Percentiles rank a stretch among this genome's conserved stretches.
Evolutionary conservation across 2,797 vertebrate species (phyloP).

Genomic region (Platalea minor): DNA sequence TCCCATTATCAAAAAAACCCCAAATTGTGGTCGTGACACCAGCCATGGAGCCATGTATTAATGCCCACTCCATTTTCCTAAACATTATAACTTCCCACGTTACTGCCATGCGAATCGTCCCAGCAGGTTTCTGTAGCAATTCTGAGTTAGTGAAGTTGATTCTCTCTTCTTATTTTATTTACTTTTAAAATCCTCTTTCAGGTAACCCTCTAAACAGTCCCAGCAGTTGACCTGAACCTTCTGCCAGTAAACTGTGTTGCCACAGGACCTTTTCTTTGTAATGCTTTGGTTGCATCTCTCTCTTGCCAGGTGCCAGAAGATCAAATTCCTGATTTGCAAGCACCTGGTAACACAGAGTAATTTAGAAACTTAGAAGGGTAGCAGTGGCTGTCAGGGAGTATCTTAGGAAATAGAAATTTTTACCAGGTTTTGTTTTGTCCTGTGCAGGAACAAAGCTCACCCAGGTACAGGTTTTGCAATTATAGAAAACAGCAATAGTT

Average conservation of each 20-base stretch:
- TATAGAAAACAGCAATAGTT: not conserved
- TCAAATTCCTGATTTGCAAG: conserved; percentile 24
- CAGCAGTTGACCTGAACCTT: not conserved
- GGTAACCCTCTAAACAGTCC: not conserved
- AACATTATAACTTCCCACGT: not conserved
- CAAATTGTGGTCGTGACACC: no score
- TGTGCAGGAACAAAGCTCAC: not conserved
- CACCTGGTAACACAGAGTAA: not conserved
- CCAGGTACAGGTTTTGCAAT: not conserved
- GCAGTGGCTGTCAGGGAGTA: not conserved
- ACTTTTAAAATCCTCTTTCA: not conserved
- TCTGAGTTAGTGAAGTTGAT: not conserved
- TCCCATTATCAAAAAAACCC: no score
- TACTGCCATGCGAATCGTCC: not conserved
- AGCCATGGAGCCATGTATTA: no score
- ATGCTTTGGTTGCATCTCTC: not conserved
- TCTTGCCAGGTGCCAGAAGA: not conserved
- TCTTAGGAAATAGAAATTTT: not conserved
- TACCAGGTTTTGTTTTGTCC: not conserved
- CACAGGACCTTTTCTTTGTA: not conserved
- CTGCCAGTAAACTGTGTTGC: not conserved
- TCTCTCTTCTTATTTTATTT: not conserved
- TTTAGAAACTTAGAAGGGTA: not conserved
- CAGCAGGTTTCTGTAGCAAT: not conserved
- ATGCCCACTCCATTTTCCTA: not conserved